Base-by-base conservation (phyloP, 2,797 vertebrate genomes). In the Thunnus albacares region DNA sequence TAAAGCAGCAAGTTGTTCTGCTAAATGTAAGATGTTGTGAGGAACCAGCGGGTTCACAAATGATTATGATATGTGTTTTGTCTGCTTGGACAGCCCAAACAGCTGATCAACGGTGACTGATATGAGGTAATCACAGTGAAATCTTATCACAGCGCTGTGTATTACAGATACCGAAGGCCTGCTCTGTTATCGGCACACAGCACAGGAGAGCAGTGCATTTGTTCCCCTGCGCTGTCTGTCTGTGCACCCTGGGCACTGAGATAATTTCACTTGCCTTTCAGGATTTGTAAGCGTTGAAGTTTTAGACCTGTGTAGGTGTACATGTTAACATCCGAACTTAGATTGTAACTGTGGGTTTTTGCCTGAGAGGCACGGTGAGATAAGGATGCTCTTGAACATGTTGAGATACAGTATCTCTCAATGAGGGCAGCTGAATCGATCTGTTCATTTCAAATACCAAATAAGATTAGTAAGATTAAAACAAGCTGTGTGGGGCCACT, bases 101-200 rank as follows among this genome's bases (percentile, higher is more conserved):
- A 88, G 78, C 87, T 89, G 88, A 93, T 92, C 87, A 72, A 71
- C 47, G 12, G 64, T 90, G 91, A 92, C 75, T 91, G 92, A 94
- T 90, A 90, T 76, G 76, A 83, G 49, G 82, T 63, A 91, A 93
- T 94, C 92, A 87, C 80, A 51, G 8, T 61, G 74, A 87, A 87
- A 95, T 94, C 90, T 91, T 92, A 94, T 94, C 92, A 30, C 68
- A 26, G 58, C 0, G n/a, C 67, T 76, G 82, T 65, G 83, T 76
- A 56, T 80, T 80, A 75, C 69, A 85, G 89, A 91, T 85, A 56
- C 30, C 58, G 63, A 55, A 45, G 79, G 66, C 79, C 69, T 53
- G 64, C 69, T 83, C 57, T 30, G 81, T 91, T 94, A 94, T 95
- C 93, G 79, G 82, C 75, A 75, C 78, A 43, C 62, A 43, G 47